A percentile compares a stretch with the other conserved stretches of the same genome.
phyloP scores from a whole-genome alignment of 2,113 vertebrate species.

The Callospermophilus lateralis region DNA sequence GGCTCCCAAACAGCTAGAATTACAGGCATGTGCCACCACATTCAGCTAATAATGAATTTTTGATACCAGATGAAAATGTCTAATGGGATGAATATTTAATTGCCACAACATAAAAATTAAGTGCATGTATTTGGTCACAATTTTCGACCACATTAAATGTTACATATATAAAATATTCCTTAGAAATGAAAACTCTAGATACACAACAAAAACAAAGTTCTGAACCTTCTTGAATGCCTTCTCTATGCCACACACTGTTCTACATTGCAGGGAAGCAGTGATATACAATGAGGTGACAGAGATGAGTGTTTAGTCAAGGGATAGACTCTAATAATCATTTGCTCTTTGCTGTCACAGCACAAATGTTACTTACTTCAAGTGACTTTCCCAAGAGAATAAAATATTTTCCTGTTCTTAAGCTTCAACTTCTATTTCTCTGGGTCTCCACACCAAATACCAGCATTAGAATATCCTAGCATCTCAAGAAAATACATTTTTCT shows the following conservation, averaged over 20 bases:
- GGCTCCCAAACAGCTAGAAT: too few species aligned
- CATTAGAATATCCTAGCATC: background rate
- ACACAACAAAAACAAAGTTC: background rate
- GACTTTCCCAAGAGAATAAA: background rate
- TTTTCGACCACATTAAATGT: background rate
- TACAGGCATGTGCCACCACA: too few species aligned
- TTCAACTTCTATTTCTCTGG: background rate
- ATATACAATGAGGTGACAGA: background rate
- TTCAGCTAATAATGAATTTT: background rate
- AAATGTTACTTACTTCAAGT: background rate
- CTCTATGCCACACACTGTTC: background rate
- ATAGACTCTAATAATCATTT: background rate
- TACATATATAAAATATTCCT: background rate
- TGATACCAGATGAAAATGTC: background rate
- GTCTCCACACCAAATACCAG: background rate
- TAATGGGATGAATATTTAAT: background rate
- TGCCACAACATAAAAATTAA: background rate
- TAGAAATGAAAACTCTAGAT: background rate
- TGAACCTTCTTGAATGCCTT: too few species aligned
- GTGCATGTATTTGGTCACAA: background rate
- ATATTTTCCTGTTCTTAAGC: background rate
- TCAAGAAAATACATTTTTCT: too few species aligned
- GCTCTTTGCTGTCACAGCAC: background rate
- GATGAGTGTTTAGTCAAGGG: background rate
- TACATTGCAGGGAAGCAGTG: background rate